These are phyloP conservation scores for Oncorhynchus gorbuscha DNA, from an alignment of 2,113 vertebrate species.

Conservation along the genomic window DNA sequence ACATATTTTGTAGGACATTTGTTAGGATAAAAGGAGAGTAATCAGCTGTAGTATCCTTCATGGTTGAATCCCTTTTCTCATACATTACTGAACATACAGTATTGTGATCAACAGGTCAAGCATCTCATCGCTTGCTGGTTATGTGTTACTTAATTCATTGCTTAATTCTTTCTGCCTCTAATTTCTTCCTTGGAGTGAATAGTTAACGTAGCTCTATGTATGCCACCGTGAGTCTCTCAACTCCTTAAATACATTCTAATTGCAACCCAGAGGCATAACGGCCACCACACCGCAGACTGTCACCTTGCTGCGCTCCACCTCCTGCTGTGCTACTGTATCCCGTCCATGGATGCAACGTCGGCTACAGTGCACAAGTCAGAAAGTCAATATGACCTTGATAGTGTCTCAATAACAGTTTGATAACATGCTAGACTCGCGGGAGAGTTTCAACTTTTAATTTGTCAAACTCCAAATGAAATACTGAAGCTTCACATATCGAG, in stretches of 20 bases:
- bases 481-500: too few species aligned
- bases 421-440: neutral
- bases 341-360: neutral
- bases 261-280: conserved; percentile 49
- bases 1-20: neutral
- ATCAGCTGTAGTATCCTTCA: too few species aligned
- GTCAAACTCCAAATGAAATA: too few species aligned
- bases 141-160: neutral
- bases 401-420: neutral
- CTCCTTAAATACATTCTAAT: conserved; percentile 56
- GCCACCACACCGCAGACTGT: conserved; percentile 33
- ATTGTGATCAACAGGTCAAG: neutral
- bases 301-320: conserved; percentile 12
- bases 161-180: neutral
- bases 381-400: neutral
- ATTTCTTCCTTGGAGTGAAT: neutral
- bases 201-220: conserved; percentile 24
- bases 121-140: neutral
- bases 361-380: neutral
- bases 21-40: neutral
- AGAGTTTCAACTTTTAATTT: too few species aligned
- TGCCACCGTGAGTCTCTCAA: conserved; percentile 34
- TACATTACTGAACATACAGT: neutral
- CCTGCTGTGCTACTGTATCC: neutral
- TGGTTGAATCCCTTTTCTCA: too few species aligned